These are phyloP conservation scores for Onychomys arenicola DNA, from an alignment of 2,797 vertebrate species.

Conservation along the genomic window DNA sequence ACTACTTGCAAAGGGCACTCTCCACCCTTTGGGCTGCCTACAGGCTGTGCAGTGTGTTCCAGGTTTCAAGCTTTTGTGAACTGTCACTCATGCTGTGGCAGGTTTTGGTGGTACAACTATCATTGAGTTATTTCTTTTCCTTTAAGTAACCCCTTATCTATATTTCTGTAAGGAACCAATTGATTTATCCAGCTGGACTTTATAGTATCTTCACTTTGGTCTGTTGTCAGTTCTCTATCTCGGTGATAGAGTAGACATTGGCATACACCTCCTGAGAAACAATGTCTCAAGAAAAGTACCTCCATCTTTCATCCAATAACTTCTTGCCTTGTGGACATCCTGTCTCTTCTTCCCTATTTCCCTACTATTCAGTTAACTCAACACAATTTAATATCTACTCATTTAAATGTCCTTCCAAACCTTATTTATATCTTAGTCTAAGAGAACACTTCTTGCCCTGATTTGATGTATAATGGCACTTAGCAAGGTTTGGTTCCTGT, in stretches of 20 bases:
- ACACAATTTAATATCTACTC: not conserved
- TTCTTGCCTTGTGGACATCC: not conserved
- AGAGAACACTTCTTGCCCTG: not conserved
- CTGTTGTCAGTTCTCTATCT: not conserved
- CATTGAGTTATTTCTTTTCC: not conserved
- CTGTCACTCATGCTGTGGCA: not conserved
- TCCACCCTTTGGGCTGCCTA: too few species aligned
- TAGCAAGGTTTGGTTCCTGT: not conserved
- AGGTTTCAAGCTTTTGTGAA: not conserved
- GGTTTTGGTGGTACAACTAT: not conserved
- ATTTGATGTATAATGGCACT: slow-evolving; percentile 1
- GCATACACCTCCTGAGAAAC: not conserved
- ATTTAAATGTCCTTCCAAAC: not conserved
- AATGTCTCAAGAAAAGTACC: not conserved
- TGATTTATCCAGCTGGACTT: not conserved
- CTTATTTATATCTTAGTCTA: not conserved
- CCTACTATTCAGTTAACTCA: not conserved
- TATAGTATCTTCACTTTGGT: not conserved
- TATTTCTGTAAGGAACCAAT: not conserved
- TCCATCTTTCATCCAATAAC: not conserved
- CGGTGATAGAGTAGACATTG: not conserved
- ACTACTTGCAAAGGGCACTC: not conserved
- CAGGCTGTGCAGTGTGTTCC: not conserved
- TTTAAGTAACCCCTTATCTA: not conserved
- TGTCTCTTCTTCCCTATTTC: not conserved